These are phyloP conservation scores for Onthophagus taurus DNA, from an alignment of 1,140 invertebrate species.

Conservation along the genomic window DNA sequence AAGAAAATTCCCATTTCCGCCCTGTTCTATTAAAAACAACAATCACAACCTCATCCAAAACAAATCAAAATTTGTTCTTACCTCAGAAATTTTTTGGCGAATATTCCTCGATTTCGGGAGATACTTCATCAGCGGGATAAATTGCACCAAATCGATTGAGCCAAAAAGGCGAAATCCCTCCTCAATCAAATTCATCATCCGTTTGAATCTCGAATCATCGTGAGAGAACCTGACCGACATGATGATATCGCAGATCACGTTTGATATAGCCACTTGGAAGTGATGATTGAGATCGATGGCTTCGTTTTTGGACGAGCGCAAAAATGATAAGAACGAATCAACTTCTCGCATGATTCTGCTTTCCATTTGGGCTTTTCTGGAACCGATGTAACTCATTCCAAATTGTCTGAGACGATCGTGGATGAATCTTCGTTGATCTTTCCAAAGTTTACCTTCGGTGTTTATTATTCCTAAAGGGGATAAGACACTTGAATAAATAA, in stretches of 20 bases:
- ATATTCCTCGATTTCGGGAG: constrained; percentile 63
- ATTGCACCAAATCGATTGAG: constrained; percentile 53
- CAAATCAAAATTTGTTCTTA: constrained; percentile 23
- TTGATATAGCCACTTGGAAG: constrained; percentile 74
- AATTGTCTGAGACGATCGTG: constrained; percentile 81
- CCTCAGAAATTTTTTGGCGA: constrained; percentile 61
- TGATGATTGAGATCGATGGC: constrained; percentile 61
- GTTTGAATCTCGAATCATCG: constrained; percentile 62
- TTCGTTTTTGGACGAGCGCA: constrained; percentile 49
- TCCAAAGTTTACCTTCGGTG: constrained; percentile 84
- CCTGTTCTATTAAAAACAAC: constrained; percentile 54
- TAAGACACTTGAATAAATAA: constrained; percentile 3
- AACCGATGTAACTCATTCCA: constrained; percentile 77
- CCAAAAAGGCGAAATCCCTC: constrained; percentile 83
- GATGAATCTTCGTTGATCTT: constrained; percentile 82
- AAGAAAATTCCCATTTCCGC: constrained; percentile 77
- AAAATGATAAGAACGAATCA: constrained; percentile 54
- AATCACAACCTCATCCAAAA: no score
- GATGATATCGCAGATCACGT: constrained; percentile 83
- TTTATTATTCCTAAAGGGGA: constrained; percentile 76
- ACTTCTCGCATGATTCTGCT: constrained; percentile 79
- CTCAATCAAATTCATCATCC: constrained; percentile 75
- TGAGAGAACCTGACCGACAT: constrained; percentile 80
- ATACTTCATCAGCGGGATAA: constrained; percentile 58
- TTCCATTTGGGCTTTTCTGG: constrained; percentile 74